Evolutionary conservation across 1,140 invertebrate species (phyloP).

Genomic region (Argopecten irradians): DNA sequence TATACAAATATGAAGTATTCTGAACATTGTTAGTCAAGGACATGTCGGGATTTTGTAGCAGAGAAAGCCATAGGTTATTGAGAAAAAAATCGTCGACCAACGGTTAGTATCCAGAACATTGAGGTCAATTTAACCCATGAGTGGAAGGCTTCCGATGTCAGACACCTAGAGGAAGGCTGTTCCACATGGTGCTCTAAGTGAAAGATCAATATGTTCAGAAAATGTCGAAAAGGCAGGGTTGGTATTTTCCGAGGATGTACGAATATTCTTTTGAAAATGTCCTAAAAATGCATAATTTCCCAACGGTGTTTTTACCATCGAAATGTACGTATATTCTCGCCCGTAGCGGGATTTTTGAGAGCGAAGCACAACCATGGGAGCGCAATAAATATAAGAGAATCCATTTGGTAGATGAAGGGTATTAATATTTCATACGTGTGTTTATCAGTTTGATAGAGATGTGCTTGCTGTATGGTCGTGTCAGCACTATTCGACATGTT

Average conservation of each 20-base stretch:
- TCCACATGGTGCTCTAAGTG: too few species aligned
- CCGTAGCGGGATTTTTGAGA: slow-evolving; percentile 6
- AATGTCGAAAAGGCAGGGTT: neutral
- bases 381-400: neutral
- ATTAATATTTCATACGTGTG: neutral
- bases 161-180: neutral
- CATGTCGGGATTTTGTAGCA: too few species aligned
- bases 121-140: too few species aligned
- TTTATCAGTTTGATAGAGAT: neutral
- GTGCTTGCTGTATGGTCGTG: neutral
- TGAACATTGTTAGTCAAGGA: too few species aligned
- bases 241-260: neutral
- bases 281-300: neutral
- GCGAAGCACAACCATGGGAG: neutral
- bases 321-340: neutral
- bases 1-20: too few species aligned
- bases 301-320: neutral
- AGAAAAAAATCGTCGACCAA: too few species aligned
- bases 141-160: too few species aligned
- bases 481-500: neutral
- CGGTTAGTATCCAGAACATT: too few species aligned
- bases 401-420: neutral
- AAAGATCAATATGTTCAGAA: neutral
- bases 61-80: too few species aligned
- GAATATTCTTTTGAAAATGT: neutral